Percentiles rank a stretch among this genome's conserved stretches.
Conservation (phyloP, 2,113 vertebrate species). For the Struthidea cinerea region DNA sequence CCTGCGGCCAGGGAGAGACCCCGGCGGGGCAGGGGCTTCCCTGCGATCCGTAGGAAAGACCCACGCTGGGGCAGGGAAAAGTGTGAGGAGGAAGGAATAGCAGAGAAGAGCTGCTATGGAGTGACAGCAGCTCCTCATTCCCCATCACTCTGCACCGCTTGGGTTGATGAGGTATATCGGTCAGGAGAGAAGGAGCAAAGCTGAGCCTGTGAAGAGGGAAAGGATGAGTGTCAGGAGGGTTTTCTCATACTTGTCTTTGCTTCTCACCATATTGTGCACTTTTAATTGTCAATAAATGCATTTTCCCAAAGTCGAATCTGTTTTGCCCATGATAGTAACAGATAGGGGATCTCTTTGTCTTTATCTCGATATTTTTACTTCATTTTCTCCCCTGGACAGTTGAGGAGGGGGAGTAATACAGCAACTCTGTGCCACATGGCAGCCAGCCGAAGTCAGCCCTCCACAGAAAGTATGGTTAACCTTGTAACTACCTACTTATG, state of each 20-base stretch:
- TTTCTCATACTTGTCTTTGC: not conserved
- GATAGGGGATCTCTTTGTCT: not conserved
- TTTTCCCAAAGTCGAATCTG: accelerated
- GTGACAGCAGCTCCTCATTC: accelerated
- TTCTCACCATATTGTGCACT: not conserved
- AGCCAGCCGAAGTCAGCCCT: not conserved
- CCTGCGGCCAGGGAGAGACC: not conserved
- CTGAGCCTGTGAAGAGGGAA: not conserved
- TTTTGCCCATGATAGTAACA: not conserved
- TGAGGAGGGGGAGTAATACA: not conserved
- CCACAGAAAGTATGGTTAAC: not conserved
- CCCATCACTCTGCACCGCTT: accelerated
- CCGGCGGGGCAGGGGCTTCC: accelerated
- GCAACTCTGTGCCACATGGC: accelerated
- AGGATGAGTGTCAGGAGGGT: not conserved
- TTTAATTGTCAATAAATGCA: not conserved
- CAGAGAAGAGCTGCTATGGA: not conserved
- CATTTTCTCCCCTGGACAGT: not conserved
- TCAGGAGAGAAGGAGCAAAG: not conserved
- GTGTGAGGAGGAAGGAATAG: accelerated
- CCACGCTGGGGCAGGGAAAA: accelerated
- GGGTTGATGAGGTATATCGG: accelerated
- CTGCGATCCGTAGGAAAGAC: accelerated
- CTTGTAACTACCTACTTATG: not conserved
- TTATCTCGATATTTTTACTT: accelerated